Conservation (phyloP, 1,140 invertebrate species). For the Bradynema listronoti region DNA sequence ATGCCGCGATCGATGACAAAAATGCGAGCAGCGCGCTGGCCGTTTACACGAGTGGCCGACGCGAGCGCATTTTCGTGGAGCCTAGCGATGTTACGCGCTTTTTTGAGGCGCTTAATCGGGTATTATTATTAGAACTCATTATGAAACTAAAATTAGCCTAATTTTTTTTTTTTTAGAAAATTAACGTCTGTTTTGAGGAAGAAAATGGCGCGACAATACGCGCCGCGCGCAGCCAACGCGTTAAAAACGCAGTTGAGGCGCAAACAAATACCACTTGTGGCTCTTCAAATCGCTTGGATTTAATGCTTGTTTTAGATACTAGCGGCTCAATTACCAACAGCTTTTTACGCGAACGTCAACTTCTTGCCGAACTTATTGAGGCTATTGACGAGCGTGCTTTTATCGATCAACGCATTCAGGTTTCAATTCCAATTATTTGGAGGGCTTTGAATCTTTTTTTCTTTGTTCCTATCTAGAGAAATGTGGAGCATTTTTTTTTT, state of each 20-base stretch:
- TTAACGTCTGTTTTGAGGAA: slow-evolving; percentile 17
- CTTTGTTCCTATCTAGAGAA: too few relatives aligned
- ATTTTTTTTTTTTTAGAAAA: too few relatives aligned
- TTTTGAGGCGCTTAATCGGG: too few relatives aligned
- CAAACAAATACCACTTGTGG: neutral
- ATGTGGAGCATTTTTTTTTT: too few relatives aligned
- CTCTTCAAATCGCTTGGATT: slow-evolving; percentile 22
- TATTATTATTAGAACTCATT: too few relatives aligned
- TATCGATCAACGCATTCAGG: slow-evolving; percentile 3
- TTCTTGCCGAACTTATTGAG: slow-evolving; percentile 35
- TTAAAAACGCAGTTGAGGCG: neutral
- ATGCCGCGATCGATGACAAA: too few relatives aligned
- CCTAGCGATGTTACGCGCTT: too few relatives aligned
- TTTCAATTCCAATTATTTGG: neutral
- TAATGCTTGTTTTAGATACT: slow-evolving; percentile 44
- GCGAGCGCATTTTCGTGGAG: too few relatives aligned
- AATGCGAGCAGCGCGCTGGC: too few relatives aligned
- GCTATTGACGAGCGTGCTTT: slow-evolving; percentile 16
- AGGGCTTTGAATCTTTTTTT: neutral
- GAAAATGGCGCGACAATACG: slow-evolving; percentile 1
- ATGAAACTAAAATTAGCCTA: too few relatives aligned
- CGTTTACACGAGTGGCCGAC: too few relatives aligned
- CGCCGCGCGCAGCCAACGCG: neutral
- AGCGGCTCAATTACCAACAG: slow-evolving; percentile 38
- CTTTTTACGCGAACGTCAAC: slow-evolving; percentile 33